phyloP scores from a whole-genome alignment of 2,113 vertebrate genomes.

The Neoarius graeffei region DNA sequence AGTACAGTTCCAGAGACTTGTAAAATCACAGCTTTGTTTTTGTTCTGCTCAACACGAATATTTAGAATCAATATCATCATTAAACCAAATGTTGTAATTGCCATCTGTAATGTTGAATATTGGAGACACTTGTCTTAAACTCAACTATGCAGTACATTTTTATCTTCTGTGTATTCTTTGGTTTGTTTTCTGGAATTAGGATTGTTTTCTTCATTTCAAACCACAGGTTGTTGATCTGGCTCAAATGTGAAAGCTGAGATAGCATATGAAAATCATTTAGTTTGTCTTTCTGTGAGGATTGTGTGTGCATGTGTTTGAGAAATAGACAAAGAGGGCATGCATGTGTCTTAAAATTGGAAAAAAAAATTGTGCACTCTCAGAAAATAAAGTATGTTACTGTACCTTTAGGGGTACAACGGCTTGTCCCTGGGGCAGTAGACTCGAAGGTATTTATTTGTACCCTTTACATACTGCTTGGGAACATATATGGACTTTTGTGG shows the following conservation, averaged over 20 bases:
- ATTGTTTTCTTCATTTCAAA: neutral
- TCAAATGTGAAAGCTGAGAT: neutral
- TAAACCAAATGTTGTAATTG: too few relatives aligned
- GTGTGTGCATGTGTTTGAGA: neutral
- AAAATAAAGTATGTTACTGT: too few relatives aligned
- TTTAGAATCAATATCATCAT: too few relatives aligned
- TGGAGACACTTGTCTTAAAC: neutral
- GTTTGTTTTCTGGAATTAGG: neutral
- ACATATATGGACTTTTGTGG: too few relatives aligned
- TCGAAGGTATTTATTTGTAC: too few relatives aligned
- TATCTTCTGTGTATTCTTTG: neutral
- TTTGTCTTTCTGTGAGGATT: neutral
- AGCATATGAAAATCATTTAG: neutral
- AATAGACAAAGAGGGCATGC: neutral
- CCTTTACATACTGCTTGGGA: too few relatives aligned
- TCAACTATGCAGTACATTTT: neutral
- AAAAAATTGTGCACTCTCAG: too few relatives aligned
- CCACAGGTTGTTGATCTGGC: neutral
- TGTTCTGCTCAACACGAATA: too few relatives aligned
- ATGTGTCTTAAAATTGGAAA: neutral
- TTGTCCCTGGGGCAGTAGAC: too few relatives aligned
- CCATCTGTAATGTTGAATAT: neutral
- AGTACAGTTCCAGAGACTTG: too few relatives aligned
- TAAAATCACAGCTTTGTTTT: too few relatives aligned
- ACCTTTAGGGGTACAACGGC: too few relatives aligned